Conservation (phyloP, 1,140 invertebrate species). For the Aphelenchoides fujianensis region DNA sequence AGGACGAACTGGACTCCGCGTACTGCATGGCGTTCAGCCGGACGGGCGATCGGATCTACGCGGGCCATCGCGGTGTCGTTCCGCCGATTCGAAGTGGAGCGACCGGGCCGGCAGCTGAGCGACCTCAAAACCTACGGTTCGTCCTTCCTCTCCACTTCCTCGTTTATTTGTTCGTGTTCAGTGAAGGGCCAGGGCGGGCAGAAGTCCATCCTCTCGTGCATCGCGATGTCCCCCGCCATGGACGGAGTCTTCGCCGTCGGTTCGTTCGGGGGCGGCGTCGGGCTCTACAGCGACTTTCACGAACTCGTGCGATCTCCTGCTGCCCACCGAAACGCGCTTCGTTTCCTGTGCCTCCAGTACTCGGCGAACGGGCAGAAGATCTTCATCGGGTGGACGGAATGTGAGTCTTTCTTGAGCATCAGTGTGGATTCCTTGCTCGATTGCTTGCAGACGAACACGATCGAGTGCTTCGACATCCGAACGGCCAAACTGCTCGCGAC, state of each 20-base stretch:
- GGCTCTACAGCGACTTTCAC: background rate
- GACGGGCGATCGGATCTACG: background rate
- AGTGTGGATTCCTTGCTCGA: background rate
- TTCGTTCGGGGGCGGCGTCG: background rate
- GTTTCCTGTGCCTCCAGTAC: background rate
- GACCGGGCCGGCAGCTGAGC: background rate
- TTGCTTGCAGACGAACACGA: background rate
- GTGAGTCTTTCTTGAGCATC: background rate
- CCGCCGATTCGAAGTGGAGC: background rate
- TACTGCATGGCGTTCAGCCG: background rate
- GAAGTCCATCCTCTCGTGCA: background rate
- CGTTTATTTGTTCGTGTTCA: background rate
- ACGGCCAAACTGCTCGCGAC: background rate
- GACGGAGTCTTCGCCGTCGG: background rate
- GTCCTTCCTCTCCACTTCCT: background rate
- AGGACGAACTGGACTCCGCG: background rate
- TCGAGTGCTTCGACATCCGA: background rate
- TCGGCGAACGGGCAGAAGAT: conserved; percentile 2
- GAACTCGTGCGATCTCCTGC: background rate
- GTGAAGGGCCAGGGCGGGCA: background rate
- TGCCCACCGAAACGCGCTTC: background rate
- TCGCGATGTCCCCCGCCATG: background rate
- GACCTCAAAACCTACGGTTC: background rate
- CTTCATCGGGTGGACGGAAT: background rate
- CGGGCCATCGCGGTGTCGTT: background rate